Evolutionary conservation across 2,888 invertebrate species (phyloP), one percentile per base, ranked within the genome.

Genomic region (Thera britannica): DNA sequence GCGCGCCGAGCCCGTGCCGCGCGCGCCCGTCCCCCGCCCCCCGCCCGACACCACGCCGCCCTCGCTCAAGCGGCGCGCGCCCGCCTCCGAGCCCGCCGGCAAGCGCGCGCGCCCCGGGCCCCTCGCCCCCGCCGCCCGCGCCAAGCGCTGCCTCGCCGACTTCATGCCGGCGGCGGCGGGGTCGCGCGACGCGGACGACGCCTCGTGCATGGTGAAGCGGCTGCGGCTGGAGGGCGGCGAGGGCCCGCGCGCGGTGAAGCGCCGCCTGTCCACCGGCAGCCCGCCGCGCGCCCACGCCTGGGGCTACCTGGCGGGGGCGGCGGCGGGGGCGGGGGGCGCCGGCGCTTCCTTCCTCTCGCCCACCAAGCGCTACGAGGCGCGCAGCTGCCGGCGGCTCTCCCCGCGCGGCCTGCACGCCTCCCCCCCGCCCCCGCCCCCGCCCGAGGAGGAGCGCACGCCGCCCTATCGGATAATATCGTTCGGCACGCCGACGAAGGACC

Each of bases 401-500:
- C 23, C 23, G 23, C 23, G 23, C 23, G 23, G 23, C 23, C 23
- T 23, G 23, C 23, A 23, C 23, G 1, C 23, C 23, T 23, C 23
- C 23, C 23, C 23, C 23, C n/a, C 35, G 12, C 55, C 7, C 35
- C 63, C 9, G 3, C n/a, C 58, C 6, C 11, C 63, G n/a, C 8
- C 36, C 54, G 58, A 51, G 9, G 68, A 66, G 56, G 59, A 66
- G 46, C 44, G 38, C 38, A 82, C 83, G 1, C 88, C 87, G 0
- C 72, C 72, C 3, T 84, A 86, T 0, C 79, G 86, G 52, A 72
- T 84, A 74, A 70, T 86, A 72, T 71, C 87, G 75, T 80, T 87
- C 69, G 71, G 79, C 58, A 95, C 96, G 1, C 96, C 96, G 0
- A 96, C 96, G 0, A 93, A 94, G 12, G 95, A 97, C 83, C 85